phyloP scores from a whole-genome alignment of 2,888 invertebrate species.

The Lissocephala sabroskyi region DNA sequence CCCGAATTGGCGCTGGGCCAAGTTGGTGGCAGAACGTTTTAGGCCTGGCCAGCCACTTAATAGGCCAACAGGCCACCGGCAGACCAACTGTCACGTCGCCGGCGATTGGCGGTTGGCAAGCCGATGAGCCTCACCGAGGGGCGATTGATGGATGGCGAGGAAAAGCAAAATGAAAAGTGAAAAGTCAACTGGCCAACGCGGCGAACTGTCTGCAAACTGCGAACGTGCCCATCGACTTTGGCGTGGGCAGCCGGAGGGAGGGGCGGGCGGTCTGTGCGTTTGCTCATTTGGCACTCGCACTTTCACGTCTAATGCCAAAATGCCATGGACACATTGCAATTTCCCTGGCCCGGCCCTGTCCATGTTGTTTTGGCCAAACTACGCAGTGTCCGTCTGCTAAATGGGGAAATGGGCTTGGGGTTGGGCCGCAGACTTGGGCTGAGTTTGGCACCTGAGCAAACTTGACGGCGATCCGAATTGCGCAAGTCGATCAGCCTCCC shows the following conservation, averaged over 20 bases:
- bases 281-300: conserved; percentile 50
- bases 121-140: not conserved
- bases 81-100: conserved; percentile 21
- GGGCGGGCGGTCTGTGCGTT: not conserved
- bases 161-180: conserved; percentile 69
- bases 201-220: not conserved
- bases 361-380: conserved; percentile 39
- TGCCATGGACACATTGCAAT: conserved; percentile 55
- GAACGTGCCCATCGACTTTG: not conserved
- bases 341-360: conserved; percentile 65
- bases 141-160: conserved; percentile 14
- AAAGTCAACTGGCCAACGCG: conserved; percentile 46
- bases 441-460: conserved; percentile 18
- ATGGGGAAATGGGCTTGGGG: too few species aligned
- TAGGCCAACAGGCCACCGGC: conserved; percentile 61
- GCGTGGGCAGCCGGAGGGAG: not conserved
- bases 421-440: too few species aligned
- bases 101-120: conserved; percentile 1
- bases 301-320: conserved; percentile 66
- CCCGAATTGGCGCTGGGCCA: conserved; percentile 43
- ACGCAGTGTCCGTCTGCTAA: conserved; percentile 9
- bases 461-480: conserved; percentile 26
- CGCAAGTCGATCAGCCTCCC: conserved; percentile 49
- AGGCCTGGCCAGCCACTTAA: conserved; percentile 38
- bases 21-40: conserved; percentile 36